Percentiles rank a stretch among this genome's conserved stretches.
Evolutionary conservation across 2,797 vertebrate genomes (phyloP).

Genomic region (Arctocebus calabarensis): DNA sequence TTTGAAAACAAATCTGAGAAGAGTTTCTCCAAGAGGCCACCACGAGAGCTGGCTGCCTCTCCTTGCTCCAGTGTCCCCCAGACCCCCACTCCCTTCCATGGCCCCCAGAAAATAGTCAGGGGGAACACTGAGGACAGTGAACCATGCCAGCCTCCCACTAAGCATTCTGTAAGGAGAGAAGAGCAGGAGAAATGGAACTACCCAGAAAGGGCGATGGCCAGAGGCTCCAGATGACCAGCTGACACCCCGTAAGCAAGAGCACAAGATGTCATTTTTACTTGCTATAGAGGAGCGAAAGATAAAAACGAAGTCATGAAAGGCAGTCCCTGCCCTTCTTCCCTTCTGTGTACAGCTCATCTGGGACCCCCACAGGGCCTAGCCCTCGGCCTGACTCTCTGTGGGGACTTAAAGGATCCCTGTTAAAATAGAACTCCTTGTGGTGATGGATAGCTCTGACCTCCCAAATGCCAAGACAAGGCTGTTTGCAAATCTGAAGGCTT

Average conservation of each 20-base stretch:
- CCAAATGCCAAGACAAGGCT: not conserved
- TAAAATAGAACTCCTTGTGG: not conserved
- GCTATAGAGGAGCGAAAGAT: not conserved
- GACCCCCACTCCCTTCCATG: not conserved
- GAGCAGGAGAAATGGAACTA: rapidly evolving
- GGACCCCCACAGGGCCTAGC: not conserved
- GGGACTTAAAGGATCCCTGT: not conserved
- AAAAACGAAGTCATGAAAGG: not conserved
- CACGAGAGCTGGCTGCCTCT: conserved; percentile 42
- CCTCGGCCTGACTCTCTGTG: not conserved
- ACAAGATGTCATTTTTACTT: not conserved
- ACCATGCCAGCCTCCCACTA: not conserved
- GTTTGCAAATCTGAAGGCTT: not conserved
- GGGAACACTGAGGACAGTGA: not conserved
- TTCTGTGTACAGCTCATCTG: not conserved
- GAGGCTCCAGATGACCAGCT: rapidly evolving
- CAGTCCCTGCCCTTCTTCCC: not conserved
- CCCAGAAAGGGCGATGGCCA: not conserved
- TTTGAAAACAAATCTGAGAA: conserved; percentile 74
- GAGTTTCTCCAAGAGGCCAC: conserved; percentile 72
- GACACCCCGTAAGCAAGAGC: not conserved
- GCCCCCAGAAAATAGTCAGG: rapidly evolving
- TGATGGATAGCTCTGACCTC: not conserved
- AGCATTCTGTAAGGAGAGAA: not conserved
- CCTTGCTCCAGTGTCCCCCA: not conserved